Evolutionary conservation across 1,140 invertebrate species (phyloP).

Genomic region (Sinonovacula constricta): DNA sequence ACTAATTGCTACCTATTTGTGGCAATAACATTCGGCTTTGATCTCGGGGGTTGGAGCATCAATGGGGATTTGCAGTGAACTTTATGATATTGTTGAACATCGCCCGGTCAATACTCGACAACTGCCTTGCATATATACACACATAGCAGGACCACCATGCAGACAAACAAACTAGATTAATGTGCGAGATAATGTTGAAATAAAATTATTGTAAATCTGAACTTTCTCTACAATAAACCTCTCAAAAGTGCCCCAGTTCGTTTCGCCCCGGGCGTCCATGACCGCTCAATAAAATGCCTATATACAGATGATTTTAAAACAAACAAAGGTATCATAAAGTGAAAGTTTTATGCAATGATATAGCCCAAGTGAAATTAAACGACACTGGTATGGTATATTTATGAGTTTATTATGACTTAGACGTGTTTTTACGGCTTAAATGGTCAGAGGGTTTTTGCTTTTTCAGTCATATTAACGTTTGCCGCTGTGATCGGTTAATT

Average conservation of each 20-base stretch:
- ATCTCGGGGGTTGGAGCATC: conserved; percentile 26
- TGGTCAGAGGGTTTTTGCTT: too few relatives aligned
- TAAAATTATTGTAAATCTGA: conserved; percentile 54
- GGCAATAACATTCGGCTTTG: conserved; percentile 43
- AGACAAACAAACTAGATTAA: too few relatives aligned
- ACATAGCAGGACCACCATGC: too few relatives aligned
- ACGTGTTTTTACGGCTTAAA: conserved; percentile 48
- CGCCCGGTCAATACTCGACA: background rate
- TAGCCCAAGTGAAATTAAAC: conserved; percentile 42
- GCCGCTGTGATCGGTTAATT: too few relatives aligned
- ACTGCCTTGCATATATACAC: too few relatives aligned
- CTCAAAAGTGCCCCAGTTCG: background rate
- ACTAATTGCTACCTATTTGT: conserved; percentile 50
- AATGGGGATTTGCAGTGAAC: conserved; percentile 10
- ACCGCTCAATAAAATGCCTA: conserved; percentile 47
- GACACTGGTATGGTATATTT: conserved; percentile 36
- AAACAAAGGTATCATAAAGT: conserved; percentile 51
- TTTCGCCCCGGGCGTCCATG: conserved; percentile 17
- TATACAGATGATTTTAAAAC: conserved; percentile 48
- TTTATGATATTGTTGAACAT: conserved; percentile 25
- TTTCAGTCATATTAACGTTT: too few relatives aligned
- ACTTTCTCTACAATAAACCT: conserved; percentile 39
- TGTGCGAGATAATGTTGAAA: conserved; percentile 50
- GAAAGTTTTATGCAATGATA: conserved; percentile 47
- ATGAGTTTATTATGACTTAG: conserved; percentile 38